These are phyloP conservation scores for Probosciger aterrimus DNA, from an alignment of 2,113 vertebrate species.

Conservation along the genomic window DNA sequence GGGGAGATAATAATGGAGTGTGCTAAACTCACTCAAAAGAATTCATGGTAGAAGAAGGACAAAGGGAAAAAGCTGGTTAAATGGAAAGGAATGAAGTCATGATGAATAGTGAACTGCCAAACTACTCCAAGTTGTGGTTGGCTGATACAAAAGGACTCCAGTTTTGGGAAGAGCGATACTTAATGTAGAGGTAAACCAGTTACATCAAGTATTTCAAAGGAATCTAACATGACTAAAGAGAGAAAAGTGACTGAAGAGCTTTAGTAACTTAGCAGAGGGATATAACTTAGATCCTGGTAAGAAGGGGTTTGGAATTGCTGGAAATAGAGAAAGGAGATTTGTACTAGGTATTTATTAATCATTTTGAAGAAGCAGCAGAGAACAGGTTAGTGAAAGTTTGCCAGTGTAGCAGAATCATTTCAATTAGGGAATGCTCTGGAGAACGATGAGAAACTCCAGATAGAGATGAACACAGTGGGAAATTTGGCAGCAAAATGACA, in stretches of 20 bases:
- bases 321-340: not conserved
- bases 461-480: not conserved
- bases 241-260: not conserved
- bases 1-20: not conserved
- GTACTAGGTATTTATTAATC: not conserved
- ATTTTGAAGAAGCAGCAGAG: slow-evolving; percentile 9
- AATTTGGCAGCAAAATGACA: slow-evolving; percentile 34
- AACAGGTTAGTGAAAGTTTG: slow-evolving; percentile 9
- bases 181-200: not conserved
- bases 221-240: not conserved
- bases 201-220: not conserved
- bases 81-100: not conserved
- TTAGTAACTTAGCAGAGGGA: not conserved
- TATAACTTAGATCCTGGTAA: not conserved
- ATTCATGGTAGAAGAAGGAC: not conserved
- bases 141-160: not conserved
- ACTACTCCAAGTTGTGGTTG: not conserved
- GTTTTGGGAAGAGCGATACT: not conserved
- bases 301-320: not conserved
- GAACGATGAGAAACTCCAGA: slow-evolving; percentile 35
- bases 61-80: not conserved
- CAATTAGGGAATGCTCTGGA: slow-evolving; percentile 51
- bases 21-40: not conserved
- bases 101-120: not conserved
- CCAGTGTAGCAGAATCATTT: slow-evolving; percentile 36